phyloP scores from a whole-genome alignment of 1,140 invertebrate genomes.

The Zaprionus capensis region DNA sequence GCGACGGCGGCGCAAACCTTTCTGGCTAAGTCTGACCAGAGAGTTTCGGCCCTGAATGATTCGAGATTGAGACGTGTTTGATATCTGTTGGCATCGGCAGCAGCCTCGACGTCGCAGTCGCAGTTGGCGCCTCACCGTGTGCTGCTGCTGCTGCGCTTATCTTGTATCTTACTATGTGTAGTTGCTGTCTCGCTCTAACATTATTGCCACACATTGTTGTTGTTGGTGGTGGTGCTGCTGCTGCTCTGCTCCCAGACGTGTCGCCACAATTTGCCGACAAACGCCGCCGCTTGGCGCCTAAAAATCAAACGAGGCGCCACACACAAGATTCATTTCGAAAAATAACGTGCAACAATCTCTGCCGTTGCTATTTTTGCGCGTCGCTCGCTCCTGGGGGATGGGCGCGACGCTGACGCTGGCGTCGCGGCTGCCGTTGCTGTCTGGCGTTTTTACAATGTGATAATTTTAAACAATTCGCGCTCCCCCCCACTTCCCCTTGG shows the following conservation, averaged over 20 bases:
- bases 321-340: slow-evolving; percentile 55
- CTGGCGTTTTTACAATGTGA: slow-evolving; percentile 72
- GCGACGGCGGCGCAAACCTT: slow-evolving; percentile 27
- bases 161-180: slow-evolving; percentile 63
- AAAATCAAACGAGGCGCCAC: slow-evolving; percentile 77
- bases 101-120: slow-evolving; percentile 28
- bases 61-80: slow-evolving; percentile 71
- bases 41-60: slow-evolving; percentile 58
- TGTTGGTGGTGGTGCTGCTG: slow-evolving; percentile 27
- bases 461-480: slow-evolving; percentile 78
- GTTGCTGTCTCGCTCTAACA: slow-evolving; percentile 24
- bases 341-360: slow-evolving; percentile 73
- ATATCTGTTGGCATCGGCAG: slow-evolving; percentile 70
- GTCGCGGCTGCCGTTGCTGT: slow-evolving; percentile 11
- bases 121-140: slow-evolving; percentile 38
- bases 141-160: slow-evolving; percentile 63
- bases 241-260: slow-evolving; percentile 79
- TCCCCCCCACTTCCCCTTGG: slow-evolving; percentile 45
- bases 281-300: slow-evolving; percentile 73
- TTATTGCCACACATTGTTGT: slow-evolving; percentile 45
- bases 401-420: neutral
- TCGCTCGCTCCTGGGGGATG: neutral
- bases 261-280: slow-evolving; percentile 83
- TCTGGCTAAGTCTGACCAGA: slow-evolving; percentile 39
- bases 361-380: slow-evolving; percentile 55